Percentiles rank a stretch among this genome's conserved stretches.
Conservation (phyloP, 1,140 invertebrate species). For the Psix sp. region DNA sequence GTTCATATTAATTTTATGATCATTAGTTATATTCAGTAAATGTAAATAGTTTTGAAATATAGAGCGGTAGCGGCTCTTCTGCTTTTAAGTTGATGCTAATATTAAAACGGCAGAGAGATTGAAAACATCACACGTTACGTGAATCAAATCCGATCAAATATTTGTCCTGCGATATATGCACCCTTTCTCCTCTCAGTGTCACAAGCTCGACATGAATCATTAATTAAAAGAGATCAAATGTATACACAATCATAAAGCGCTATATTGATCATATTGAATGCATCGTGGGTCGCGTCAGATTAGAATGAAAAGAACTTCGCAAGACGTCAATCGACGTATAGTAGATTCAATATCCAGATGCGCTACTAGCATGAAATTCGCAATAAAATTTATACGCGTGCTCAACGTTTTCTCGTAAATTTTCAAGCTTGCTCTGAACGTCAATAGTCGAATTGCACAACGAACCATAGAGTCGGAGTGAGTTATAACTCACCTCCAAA, state of each 20-base stretch:
- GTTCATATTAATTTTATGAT: no score
- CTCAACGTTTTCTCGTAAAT: slow-evolving; percentile 27
- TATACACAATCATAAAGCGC: slow-evolving; percentile 46
- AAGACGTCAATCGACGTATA: slow-evolving; percentile 6
- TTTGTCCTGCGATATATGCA: slow-evolving; percentile 55
- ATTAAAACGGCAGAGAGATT: slow-evolving; percentile 50
- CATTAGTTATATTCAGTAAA: slow-evolving; percentile 46
- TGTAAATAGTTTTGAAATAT: slow-evolving; percentile 15
- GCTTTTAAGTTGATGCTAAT: slow-evolving; percentile 25
- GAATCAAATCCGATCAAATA: slow-evolving; percentile 62
- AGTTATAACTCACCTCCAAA: slow-evolving; percentile 9
- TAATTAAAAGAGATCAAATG: slow-evolving; percentile 70
- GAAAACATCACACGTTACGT: slow-evolving; percentile 43
- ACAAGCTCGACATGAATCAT: slow-evolving; percentile 59
- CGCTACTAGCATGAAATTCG: slow-evolving; percentile 20
- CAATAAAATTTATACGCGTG: slow-evolving; percentile 33
- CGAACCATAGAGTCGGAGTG: slow-evolving; percentile 17
- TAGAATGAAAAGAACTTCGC: not conserved
- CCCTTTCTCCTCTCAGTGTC: slow-evolving; percentile 1
- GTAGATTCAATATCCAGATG: slow-evolving; percentile 18
- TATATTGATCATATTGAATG: slow-evolving; percentile 54
- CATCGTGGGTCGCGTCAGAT: not conserved
- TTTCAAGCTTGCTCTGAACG: slow-evolving; percentile 20
- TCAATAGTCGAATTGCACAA: slow-evolving; percentile 18
- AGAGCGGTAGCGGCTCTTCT: slow-evolving; percentile 27